phyloP scores from a whole-genome alignment of 2,888 invertebrate genomes.

The Allolobophora icterica region DNA sequence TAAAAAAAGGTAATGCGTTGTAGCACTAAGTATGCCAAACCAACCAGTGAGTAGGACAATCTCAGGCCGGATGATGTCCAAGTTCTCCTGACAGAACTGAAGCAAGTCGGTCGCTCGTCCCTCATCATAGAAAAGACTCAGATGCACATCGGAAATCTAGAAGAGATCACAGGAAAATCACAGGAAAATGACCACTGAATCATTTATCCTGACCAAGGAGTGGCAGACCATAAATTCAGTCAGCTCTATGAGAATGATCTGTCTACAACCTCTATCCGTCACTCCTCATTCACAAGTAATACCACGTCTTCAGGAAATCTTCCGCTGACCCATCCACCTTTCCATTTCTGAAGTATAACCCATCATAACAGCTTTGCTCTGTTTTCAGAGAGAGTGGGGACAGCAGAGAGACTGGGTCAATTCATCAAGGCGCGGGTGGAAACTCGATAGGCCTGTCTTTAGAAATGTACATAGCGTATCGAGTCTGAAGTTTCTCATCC shows the following conservation, averaged over 20 bases:
- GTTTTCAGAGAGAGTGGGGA: too few species aligned
- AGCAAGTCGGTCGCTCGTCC: conserved; percentile 78
- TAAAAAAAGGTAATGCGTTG: background rate
- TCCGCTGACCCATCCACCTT: background rate
- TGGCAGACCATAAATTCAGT: too few species aligned
- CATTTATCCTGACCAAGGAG: too few species aligned
- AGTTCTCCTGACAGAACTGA: conserved; percentile 79
- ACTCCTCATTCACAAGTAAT: too few species aligned
- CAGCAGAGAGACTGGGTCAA: too few species aligned
- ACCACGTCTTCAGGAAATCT: too few species aligned
- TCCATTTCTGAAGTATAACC: background rate
- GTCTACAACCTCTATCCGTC: too few species aligned
- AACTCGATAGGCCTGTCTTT: too few species aligned
- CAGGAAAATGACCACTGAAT: background rate
- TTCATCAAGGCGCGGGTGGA: too few species aligned
- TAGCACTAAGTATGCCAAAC: background rate
- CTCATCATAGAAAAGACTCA: conserved; percentile 82
- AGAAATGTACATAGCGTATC: too few species aligned
- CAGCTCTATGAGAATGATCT: too few species aligned
- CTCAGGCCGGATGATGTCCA: conserved; percentile 76
- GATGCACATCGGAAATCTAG: conserved; percentile 86
- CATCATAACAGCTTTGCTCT: background rate
- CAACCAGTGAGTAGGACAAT: conserved; percentile 77
- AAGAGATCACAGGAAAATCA: background rate
- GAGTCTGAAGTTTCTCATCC: too few species aligned